Evolutionary conservation across 2,797 vertebrate genomes (phyloP), one percentile per base, ranked within the genome.

Genomic region (Microctenopoma lineatum): DNA sequence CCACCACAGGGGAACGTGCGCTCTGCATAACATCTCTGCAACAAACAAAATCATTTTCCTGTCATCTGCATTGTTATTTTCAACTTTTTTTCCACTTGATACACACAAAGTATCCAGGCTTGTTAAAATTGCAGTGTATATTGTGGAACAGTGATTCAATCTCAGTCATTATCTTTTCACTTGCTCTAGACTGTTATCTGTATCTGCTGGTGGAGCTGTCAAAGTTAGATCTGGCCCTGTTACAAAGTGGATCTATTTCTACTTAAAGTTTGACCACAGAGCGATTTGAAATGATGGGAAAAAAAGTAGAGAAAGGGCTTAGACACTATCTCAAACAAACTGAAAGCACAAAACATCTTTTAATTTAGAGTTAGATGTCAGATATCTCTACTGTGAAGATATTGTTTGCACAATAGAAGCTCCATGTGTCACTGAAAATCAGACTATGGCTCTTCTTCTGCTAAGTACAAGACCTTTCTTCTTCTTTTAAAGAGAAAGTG

Each of bases 21-120:
- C 58, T 45, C 52, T 39, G 56, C 60, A 27, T 5, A 57, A 26
- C 29, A 0, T 77, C 47, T 56, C 39, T 13, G 56, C 54, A 41
- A 72, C 73, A 77, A 76, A 73, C 66, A 71, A 53, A 58, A 42
- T 71, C 29, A 70, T 79, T 60, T 67, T 70, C 41, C 64, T 84
- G 77, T 86, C 81, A 71, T 42, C 58, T 58, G 50, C 57, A 46
- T 77, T 64, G 73, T 83, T 78, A 68, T 85, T 65, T 70, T 26
- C 54, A 38, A 59, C 71, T 56, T 54, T 66, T 58, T 58, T 65
- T 64, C 65, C 65, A 36, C 63, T 64, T 36, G 59, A 58, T 70
- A 46, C 73, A 46, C 78, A 73, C 66, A 56, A 32, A 54, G 55
- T 25, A 29, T 50, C 1, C 55, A 3, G 56, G 45, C 70, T 83